Conservation (phyloP, 53 echinoderm and acorn worm species). For the Stichopus horrens region DNA sequence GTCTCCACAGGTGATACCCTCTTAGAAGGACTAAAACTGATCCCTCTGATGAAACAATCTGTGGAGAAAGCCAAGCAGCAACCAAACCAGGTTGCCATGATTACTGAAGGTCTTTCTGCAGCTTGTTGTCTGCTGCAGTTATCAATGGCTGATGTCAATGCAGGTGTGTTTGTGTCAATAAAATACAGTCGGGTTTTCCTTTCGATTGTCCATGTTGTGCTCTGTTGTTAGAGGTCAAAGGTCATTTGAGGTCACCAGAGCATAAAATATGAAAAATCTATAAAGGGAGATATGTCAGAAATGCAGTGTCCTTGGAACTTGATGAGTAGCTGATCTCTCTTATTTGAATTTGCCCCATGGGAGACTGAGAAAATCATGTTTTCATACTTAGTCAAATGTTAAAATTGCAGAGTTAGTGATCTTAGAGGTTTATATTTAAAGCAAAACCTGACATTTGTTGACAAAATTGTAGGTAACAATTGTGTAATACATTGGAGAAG, state of each 20-base stretch:
- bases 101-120: constrained; percentile 84
- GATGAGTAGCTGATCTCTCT: neutral
- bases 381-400: too few relatives aligned
- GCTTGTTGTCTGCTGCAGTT: constrained; percentile 68
- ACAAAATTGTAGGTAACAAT: too few relatives aligned
- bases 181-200: too few relatives aligned
- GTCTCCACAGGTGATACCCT: constrained; percentile 74
- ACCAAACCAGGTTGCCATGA: constrained; percentile 74
- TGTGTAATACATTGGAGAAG: too few relatives aligned
- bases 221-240: neutral
- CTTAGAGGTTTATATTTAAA: neutral
- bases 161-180: constrained; percentile 56
- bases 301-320: neutral
- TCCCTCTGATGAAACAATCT: constrained; percentile 84
- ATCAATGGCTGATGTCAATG: constrained; percentile 64
- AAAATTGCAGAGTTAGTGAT: neutral
- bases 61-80: constrained; percentile 85
- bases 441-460: too few relatives aligned
- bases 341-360: too few relatives aligned
- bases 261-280: neutral
- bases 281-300: too few relatives aligned
- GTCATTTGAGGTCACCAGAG: constrained; percentile 1
- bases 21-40: constrained; percentile 69
- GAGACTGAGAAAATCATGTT: too few relatives aligned
- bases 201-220: too few relatives aligned